These are phyloP conservation scores for Sinohyriopsis cumingii DNA, from an alignment of 2,888 invertebrate genomes.

Conservation along the genomic window DNA sequence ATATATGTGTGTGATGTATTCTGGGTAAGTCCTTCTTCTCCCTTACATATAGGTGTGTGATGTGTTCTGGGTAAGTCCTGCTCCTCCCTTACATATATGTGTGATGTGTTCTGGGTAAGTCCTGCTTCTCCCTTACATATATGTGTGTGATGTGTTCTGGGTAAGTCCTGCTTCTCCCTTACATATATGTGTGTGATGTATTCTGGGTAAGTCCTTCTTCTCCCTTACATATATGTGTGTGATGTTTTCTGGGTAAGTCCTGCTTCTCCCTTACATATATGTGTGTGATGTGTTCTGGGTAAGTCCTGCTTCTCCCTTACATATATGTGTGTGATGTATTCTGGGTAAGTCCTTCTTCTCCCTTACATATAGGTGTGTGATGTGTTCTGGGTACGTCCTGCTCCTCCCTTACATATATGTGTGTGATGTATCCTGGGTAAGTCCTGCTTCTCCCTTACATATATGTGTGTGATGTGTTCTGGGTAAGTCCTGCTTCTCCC, in stretches of 20 bases:
- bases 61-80: conserved; percentile 84
- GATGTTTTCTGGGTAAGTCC: conserved; percentile 86
- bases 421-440: conserved; percentile 92
- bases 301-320: background rate
- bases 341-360: conserved; percentile 76
- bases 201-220: conserved; percentile 78
- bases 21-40: conserved; percentile 76
- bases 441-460: background rate
- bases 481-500: conserved; percentile 72
- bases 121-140: background rate
- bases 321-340: conserved; percentile 81
- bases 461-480: conserved; percentile 86
- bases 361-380: too few relatives aligned
- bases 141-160: conserved; percentile 89
- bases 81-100: too few relatives aligned
- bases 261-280: too few relatives aligned
- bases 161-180: conserved; percentile 63
- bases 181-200: conserved; percentile 78
- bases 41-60: too few relatives aligned
- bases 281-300: conserved; percentile 92
- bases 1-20: conserved; percentile 81
- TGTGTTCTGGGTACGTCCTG: conserved; percentile 84
- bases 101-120: conserved; percentile 89
- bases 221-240: too few relatives aligned
- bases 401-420: too few relatives aligned